Base-by-base conservation (phyloP, 2,888 invertebrate genomes). In the Tuta absoluta region DNA sequence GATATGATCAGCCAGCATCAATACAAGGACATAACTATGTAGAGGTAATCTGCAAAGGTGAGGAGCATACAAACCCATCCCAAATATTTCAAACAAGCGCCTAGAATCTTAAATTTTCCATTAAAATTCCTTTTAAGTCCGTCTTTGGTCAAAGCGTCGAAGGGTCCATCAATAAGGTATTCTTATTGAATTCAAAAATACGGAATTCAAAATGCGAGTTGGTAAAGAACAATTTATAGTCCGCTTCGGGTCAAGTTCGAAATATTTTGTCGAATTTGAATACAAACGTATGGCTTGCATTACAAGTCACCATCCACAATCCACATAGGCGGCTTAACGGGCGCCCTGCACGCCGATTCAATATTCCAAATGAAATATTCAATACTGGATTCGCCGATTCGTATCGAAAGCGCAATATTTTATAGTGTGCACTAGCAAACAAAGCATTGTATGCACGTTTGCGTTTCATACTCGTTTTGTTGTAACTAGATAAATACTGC, bases 301-400 rank as follows among this genome's bases (percentile, higher is more conserved):
- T 38, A 45, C 59, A 45, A 38, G 63, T 63, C 49, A 53, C 63
- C 56, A 63, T 48, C 51, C 24, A 8, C 24, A 53, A 23, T 53
- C 11, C 14, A 14, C 58, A 19, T 33, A 38, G 58, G 17, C 58
- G 21, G 38, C 21, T 58, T 51, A 68, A 65, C 53, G 65, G 65
- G 65, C 65, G 68, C 65, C 70, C 14, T 49, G 51, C 23, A 65
- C 74, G 69, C 75, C 72, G 73, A 82, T 84, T 82, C 84, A 81
- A 85, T 84, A 83, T 85, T 79, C 75, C 75, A 79, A 79, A 81
- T 85, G 81, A 81, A 85, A 86, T 84, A 85, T 87, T 84, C 84
- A 86, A 82, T 81, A 80, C 76, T 76, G 78, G 78, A 79, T 78
- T 77, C 76, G 74, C 71, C 75, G 76, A 79, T 79, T 76, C 75